These are phyloP conservation scores for Clarias laeviceps DNA, from an alignment of 2,797 vertebrate species.

Conservation along the genomic window DNA sequence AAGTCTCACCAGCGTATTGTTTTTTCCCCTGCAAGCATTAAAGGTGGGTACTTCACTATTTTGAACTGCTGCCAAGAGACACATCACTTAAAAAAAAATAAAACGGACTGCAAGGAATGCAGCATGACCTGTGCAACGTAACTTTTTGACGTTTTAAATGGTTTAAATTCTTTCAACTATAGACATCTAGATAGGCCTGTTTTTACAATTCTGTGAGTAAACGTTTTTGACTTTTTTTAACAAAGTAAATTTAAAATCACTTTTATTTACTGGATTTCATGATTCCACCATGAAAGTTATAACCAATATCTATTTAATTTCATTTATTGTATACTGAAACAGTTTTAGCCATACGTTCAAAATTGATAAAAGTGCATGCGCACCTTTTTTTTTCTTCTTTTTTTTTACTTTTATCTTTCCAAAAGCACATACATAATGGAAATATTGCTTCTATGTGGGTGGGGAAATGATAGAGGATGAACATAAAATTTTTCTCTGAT, in stretches of 20 bases:
- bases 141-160: background rate
- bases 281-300: background rate
- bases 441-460: background rate
- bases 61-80: background rate
- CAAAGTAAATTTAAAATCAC: background rate
- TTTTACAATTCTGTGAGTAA: background rate
- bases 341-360: background rate
- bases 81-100: background rate
- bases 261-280: background rate
- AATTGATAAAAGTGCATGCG: background rate
- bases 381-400: too few relatives aligned
- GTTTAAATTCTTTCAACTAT: background rate
- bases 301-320: background rate
- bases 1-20: background rate
- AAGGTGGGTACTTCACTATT: background rate
- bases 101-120: constrained; percentile 1
- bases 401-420: background rate
- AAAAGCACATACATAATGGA: background rate
- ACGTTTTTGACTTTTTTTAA: too few relatives aligned
- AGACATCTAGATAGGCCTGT: background rate
- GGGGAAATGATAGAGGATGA: too few relatives aligned
- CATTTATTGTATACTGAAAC: background rate
- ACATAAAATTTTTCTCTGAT: too few relatives aligned
- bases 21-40: background rate
- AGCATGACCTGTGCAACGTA: background rate